Conservation (phyloP, 1,140 invertebrate species). For the Cyrtorhinus lividipennis region DNA sequence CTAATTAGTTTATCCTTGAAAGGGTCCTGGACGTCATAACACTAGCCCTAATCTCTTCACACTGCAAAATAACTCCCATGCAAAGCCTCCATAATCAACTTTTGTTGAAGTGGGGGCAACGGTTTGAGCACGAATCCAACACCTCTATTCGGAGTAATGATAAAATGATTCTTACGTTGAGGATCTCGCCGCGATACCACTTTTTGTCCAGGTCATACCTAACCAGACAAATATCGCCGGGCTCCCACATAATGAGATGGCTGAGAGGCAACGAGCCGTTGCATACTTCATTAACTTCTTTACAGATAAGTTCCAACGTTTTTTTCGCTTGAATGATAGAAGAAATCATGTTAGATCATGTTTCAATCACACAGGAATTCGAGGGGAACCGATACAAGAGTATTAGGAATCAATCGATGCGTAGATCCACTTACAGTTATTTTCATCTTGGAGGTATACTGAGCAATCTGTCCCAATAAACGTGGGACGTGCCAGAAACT, state of each 20-base stretch:
- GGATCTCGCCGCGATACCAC: conserved; percentile 36
- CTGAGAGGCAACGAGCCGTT: background rate
- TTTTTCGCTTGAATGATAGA: too few species aligned
- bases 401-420: background rate
- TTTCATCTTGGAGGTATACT: background rate
- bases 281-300: background rate
- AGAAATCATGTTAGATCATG: too few species aligned
- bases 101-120: conserved; percentile 13
- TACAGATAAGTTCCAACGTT: background rate
- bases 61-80: too few species aligned
- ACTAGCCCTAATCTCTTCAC: too few species aligned
- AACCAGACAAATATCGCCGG: conserved; percentile 46
- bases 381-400: background rate
- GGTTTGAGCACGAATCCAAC: background rate
- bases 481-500: too few species aligned
- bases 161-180: background rate
- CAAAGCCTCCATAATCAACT: too few species aligned
- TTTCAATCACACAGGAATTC: background rate
- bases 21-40: too few species aligned
- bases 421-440: background rate
- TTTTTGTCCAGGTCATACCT: conserved; percentile 41
- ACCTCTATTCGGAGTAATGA: background rate
- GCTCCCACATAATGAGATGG: conserved; percentile 31
- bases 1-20: too few species aligned
- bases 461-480: background rate